Conservation (phyloP, 1,140 invertebrate genomes). For the Zaprionus lachaisei region DNA sequence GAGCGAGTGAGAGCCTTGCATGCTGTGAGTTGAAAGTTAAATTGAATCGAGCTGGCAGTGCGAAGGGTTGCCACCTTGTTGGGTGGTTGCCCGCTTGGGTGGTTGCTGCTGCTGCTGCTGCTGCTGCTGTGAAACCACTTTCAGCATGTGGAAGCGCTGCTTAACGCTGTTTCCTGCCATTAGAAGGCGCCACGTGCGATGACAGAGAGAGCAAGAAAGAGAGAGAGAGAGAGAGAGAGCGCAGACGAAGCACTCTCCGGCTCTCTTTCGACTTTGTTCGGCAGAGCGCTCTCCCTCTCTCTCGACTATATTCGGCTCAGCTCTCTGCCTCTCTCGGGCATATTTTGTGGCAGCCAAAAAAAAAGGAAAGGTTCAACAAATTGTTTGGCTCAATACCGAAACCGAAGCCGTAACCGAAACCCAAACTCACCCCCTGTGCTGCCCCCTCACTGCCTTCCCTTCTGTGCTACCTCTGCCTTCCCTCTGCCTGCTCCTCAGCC, state of each 20-base stretch:
- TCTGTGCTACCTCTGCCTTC: background rate
- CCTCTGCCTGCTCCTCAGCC: background rate
- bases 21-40: conserved; percentile 57
- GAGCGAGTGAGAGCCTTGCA: conserved; percentile 3
- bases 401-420: conserved; percentile 40
- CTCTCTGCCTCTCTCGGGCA: conserved; percentile 45
- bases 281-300: conserved; percentile 21
- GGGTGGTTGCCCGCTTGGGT: conserved; percentile 56
- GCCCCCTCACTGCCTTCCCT: background rate
- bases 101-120: conserved; percentile 29
- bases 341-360: conserved; percentile 71
- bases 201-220: conserved; percentile 11
- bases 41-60: conserved; percentile 56
- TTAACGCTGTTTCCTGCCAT: conserved; percentile 77
- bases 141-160: conserved; percentile 81
- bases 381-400: conserved; percentile 70
- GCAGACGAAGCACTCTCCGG: conserved; percentile 9
- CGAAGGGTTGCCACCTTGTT: conserved; percentile 58
- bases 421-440: background rate
- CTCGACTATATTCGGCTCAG: background rate
- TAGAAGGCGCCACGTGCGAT: conserved; percentile 67
- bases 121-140: conserved; percentile 55
- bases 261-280: conserved; percentile 5
- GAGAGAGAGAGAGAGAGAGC: conserved; percentile 36
- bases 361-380: conserved; percentile 73